These are phyloP conservation scores for Platalea minor DNA, from an alignment of 2,797 vertebrate genomes.

Conservation along the genomic window DNA sequence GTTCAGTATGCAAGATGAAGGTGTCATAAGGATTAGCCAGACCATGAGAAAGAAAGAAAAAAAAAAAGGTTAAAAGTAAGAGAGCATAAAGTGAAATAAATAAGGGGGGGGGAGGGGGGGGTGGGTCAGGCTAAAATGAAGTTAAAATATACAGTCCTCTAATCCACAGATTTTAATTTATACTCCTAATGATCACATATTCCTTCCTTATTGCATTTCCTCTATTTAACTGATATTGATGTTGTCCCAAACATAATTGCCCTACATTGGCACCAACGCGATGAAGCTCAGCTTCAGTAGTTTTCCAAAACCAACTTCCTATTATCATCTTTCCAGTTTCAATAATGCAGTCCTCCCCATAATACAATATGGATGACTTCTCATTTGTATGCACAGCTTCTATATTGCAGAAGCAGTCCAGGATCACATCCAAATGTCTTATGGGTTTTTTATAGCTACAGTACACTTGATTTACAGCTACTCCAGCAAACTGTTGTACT, in stretches of 20 bases:
- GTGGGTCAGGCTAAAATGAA: not conserved
- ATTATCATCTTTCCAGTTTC: not conserved
- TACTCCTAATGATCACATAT: constrained; percentile 3
- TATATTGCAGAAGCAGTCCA: constrained; percentile 6
- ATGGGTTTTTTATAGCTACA: constrained; percentile 63
- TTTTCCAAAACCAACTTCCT: constrained; percentile 31
- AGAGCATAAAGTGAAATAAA: constrained; percentile 12
- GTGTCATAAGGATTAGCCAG: not conserved
- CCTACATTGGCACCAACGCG: not conserved
- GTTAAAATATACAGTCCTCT: not conserved
- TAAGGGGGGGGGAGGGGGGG: not conserved
- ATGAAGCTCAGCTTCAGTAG: not conserved
- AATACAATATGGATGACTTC: not conserved
- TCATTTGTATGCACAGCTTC: constrained; percentile 57
- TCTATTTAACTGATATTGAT: constrained; percentile 21
- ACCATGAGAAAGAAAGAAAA: not conserved
- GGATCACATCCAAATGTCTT: constrained; percentile 58
- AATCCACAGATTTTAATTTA: not conserved
- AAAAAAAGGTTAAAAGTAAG: not conserved
- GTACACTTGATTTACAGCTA: constrained; percentile 72
- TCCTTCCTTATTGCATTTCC: constrained; percentile 26
- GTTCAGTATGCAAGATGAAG: not conserved
- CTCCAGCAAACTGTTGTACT: constrained; percentile 66
- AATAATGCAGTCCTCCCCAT: not conserved
- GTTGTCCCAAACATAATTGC: constrained; percentile 1